These are phyloP conservation scores for Parochlus steinenii DNA, from an alignment of 2,888 invertebrate species.

Conservation along the genomic window DNA sequence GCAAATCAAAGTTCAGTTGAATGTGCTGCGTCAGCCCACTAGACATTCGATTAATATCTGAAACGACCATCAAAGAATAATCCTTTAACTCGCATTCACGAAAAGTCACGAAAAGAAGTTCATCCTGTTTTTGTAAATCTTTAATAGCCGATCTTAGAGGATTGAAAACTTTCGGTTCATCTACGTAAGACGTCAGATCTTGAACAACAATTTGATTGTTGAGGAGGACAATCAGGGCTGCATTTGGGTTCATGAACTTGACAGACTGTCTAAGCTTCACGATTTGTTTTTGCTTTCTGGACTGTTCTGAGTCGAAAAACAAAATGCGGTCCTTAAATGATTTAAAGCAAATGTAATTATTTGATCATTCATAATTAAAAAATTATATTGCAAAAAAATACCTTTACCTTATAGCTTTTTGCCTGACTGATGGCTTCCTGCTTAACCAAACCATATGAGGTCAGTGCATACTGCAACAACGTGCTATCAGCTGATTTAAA, in stretches of 20 bases:
- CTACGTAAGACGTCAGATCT: slow-evolving; percentile 24
- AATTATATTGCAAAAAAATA: no score
- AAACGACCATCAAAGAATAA: slow-evolving; percentile 23
- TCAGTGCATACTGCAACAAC: slow-evolving; percentile 25
- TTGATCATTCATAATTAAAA: no score
- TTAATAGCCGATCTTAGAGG: slow-evolving; percentile 19
- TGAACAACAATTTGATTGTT: slow-evolving; percentile 20
- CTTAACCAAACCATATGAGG: slow-evolving; percentile 20
- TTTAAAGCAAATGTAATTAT: no score
- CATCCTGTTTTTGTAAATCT: slow-evolving; percentile 21
- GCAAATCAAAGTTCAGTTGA: no score
- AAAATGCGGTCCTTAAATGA: slow-evolving; percentile 7
- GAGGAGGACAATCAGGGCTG: slow-evolving; percentile 22
- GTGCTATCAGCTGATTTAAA: slow-evolving; percentile 22
- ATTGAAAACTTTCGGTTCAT: slow-evolving; percentile 19
- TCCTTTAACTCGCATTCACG: slow-evolving; percentile 23
- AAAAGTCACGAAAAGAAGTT: slow-evolving; percentile 23
- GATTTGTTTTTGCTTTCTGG: slow-evolving; percentile 26
- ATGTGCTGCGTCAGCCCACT: no score
- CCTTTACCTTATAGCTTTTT: slow-evolving; percentile 18
- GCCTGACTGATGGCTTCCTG: slow-evolving; percentile 24
- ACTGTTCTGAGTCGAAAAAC: slow-evolving; percentile 16
- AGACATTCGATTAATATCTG: no score
- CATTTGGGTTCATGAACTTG: slow-evolving; percentile 23
- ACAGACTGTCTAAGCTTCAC: no score